A percentile compares a stretch with the other conserved stretches of the same genome.
Conservation (phyloP, 2,113 vertebrate genomes). For the Oophaga pumilio region DNA sequence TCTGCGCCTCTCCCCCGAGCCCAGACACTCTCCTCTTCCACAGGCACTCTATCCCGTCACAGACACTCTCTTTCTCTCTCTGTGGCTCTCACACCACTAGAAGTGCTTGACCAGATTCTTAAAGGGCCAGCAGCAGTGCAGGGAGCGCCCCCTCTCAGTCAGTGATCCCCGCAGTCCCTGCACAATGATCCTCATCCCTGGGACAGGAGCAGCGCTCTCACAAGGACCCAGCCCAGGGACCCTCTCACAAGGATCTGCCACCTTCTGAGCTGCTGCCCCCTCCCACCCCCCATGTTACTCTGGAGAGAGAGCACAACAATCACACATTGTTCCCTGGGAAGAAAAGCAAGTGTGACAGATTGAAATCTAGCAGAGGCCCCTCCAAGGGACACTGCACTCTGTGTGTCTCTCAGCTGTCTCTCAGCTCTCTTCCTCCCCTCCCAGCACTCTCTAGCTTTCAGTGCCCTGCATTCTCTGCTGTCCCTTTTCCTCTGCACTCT, state of each 20-base stretch:
- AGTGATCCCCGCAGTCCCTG: slow-evolving; percentile 45
- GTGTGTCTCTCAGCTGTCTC: not conserved
- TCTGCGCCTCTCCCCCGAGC: slow-evolving; percentile 64
- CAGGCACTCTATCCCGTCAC: slow-evolving; percentile 67
- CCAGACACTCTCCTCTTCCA: slow-evolving; percentile 61
- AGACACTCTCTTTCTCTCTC: slow-evolving; percentile 62
- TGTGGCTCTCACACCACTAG: slow-evolving; percentile 61
- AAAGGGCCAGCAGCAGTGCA: slow-evolving; percentile 83
- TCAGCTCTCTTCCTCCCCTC: too few species aligned
- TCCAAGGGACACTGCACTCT: slow-evolving; percentile 76
- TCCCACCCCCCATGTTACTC: slow-evolving; percentile 59
- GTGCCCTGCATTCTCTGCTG: not conserved
- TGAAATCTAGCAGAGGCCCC: slow-evolving; percentile 76
- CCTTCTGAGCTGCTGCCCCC: slow-evolving; percentile 60
- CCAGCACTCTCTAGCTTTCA: slow-evolving; percentile 32
- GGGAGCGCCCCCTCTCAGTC: slow-evolving; percentile 61
- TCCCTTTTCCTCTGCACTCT: not conserved
- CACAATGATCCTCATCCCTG: slow-evolving; percentile 24
- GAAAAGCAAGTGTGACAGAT: slow-evolving; percentile 93
- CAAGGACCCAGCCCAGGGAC: slow-evolving; percentile 48
- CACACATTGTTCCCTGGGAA: slow-evolving; percentile 89
- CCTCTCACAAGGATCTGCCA: slow-evolving; percentile 56
- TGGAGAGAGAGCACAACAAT: slow-evolving; percentile 74
- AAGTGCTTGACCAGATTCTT: slow-evolving; percentile 89
- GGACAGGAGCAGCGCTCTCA: slow-evolving; percentile 31